Base-by-base conservation (phyloP, 1,140 invertebrate genomes). In the Diplogasteroides magnus region DNA sequence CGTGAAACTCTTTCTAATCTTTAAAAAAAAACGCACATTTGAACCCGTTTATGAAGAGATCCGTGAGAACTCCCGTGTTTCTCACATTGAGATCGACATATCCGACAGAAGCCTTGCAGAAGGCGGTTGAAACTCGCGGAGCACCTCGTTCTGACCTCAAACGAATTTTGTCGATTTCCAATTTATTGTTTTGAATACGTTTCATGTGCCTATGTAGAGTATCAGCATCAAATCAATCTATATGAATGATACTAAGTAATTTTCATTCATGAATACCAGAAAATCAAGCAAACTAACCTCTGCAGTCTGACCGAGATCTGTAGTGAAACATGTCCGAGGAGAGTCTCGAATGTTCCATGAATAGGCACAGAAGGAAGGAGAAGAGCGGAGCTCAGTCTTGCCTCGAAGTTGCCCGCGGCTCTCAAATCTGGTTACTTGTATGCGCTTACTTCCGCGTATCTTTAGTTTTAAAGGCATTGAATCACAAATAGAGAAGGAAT, bases 11-110 rank as follows among this genome's bases (percentile, higher is more conserved):
- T n/a, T n/a, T n/a, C n/a, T n/a, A n/a, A n/a, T n/a, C n/a, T n/a
- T n/a, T n/a, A n/a, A 27, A 55, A 27, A 62, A 31, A 19, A 25
- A 15, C 65, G 63, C 2, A 82, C 80, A 73, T 77, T 80, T 80
- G 62, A 80, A 81, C 25, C 79, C 75, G 60, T 80, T 82, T 19
- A 82, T 82, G 61, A 82, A 82, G 65, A 82, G 83, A 73, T 82
- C 80, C 25, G 80, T 82, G 19, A 82, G 60, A 57, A 82, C 79
- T 19, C 80, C 80, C n/a, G 80, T 82, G 69, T 82, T 82, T 26
- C 80, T 59, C 1, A 82, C 80, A 72, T 78, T 82, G 57, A 82
- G 61, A 73, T 82, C 80, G n/a, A 82, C 81, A 68, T 82, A 82
- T 15, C 80, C 80, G 67, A 82, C 73, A 55, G 78, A 71, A 28